Evolutionary conservation across 1,140 invertebrate species (phyloP).

Genomic region (Microplitis demolitor): DNA sequence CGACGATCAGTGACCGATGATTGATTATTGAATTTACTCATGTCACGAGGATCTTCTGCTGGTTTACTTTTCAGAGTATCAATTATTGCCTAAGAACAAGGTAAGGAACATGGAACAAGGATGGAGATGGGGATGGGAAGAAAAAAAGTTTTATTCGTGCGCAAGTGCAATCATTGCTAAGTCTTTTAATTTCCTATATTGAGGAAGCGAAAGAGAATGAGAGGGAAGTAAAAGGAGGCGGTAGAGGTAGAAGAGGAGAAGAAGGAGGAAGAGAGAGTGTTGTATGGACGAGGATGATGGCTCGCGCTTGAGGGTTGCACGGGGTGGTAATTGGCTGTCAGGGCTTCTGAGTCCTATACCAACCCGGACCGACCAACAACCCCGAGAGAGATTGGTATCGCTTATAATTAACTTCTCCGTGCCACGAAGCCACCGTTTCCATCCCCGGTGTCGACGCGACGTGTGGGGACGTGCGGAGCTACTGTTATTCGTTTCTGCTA

Average conservation of each 20-base stretch:
- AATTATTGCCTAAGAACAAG: slow-evolving; percentile 44
- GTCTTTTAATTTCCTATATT: slow-evolving; percentile 46
- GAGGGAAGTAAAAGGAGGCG: not conserved
- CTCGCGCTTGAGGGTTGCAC: slow-evolving; percentile 51
- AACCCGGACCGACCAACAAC: slow-evolving; percentile 56
- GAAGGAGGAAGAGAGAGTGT: slow-evolving; percentile 17
- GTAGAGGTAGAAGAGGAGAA: slow-evolving; percentile 1
- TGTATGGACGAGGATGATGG: slow-evolving; percentile 33
- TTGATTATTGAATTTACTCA: too few relatives aligned
- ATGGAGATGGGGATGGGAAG: slow-evolving; percentile 17
- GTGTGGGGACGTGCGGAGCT: not conserved
- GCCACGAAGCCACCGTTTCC: slow-evolving; percentile 61
- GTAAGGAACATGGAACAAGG: not conserved
- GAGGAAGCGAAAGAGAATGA: slow-evolving; percentile 23
- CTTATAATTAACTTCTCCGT: slow-evolving; percentile 65
- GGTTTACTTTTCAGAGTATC: slow-evolving; percentile 19
- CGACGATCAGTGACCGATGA: too few relatives aligned
- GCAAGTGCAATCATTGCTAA: slow-evolving; percentile 37
- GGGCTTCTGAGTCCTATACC: slow-evolving; percentile 57
- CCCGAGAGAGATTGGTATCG: slow-evolving; percentile 63
- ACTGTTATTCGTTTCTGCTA: too few relatives aligned
- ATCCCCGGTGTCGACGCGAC: slow-evolving; percentile 43
- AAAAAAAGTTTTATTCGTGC: slow-evolving; percentile 9
- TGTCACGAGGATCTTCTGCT: too few relatives aligned
- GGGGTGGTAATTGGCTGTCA: slow-evolving; percentile 63